Base-by-base conservation (phyloP, 2,888 invertebrate species). In the Loripinus fragilis region DNA sequence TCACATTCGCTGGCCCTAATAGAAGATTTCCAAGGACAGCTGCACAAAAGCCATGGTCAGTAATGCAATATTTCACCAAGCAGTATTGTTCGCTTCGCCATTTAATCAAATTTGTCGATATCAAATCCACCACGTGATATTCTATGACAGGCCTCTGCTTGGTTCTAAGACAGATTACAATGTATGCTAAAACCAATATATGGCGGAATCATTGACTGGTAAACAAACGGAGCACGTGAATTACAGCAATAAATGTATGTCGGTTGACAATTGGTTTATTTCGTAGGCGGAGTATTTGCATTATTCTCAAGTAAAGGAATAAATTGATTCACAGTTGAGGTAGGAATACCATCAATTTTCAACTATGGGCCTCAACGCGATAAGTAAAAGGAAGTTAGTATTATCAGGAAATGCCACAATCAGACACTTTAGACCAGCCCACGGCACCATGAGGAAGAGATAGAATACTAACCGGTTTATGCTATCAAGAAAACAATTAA, bases 101-200 rank as follows among this genome's bases (percentile, higher is more conserved):
- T 52, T 38, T 38, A 38, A 38, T 52, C 52, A 23, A 25, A 52
- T 25, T 52, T 25, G n/a, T 52, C 52, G 52, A 52, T 52, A 52
- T 25, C 52, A 52, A 52, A 60, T 20, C 8, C 33, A 41, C 30
- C 73, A 73, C 66, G 52, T 73, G 73, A 73, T 35, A 48, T 17
- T 30, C 28, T 35, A 52, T 50, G 60, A 52, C 74, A 68, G 55
- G 67, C 41, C 8, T 38, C 55, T 55, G 55, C 23, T 30, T 68
- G 67, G 10, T 55, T 41, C 17, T 25, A 33, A 67, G 52, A 67
- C 25, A 38, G 50, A 33, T 73, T 73, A 66, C 23, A 48, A 42
- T 65, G 64, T 65, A 65, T 65, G 64, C 45, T 72, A 48, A 45
- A 45, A n/a, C n/a, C n/a, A n/a, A 20, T 48, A 45, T 45, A 45